phyloP scores from a whole-genome alignment of 1,140 invertebrate species.

The Heliothis virescens region DNA sequence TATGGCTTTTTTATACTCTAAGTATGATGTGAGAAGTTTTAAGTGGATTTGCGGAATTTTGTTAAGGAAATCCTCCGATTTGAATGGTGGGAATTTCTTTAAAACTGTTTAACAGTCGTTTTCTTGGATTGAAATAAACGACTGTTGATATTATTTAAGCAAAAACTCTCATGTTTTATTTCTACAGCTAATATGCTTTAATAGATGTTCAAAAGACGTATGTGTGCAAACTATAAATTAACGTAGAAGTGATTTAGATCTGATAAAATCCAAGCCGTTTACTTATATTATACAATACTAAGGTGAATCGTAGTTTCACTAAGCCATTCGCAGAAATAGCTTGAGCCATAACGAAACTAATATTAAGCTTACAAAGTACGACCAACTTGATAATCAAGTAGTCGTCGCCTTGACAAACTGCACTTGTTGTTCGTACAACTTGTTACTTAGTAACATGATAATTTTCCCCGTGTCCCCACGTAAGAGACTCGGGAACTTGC shows the following conservation, averaged over 20 bases:
- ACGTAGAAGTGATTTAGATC: no score
- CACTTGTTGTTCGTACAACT: conserved; percentile 37
- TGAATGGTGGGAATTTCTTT: background rate
- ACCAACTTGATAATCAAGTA: conserved; percentile 37
- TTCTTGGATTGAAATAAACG: background rate
- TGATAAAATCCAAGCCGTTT: no score
- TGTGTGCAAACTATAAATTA: no score
- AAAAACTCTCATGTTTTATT: background rate
- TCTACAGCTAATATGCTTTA: no score
- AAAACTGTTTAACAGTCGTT: background rate
- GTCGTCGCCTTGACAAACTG: conserved; percentile 37
- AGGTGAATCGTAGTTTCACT: no score
- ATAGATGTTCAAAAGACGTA: no score
- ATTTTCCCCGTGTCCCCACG: conserved; percentile 28
- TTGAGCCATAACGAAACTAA: conserved; percentile 29
- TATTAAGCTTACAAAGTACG: conserved; percentile 8
- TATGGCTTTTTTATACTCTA: conserved; percentile 16
- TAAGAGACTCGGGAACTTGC: conserved; percentile 32
- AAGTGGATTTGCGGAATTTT: conserved; percentile 18
- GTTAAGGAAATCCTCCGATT: background rate
- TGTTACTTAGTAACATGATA: conserved; percentile 41
- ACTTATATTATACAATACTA: no score
- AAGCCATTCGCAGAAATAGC: no score
- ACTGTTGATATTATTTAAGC: background rate
- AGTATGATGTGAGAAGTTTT: conserved; percentile 27